These are phyloP conservation scores for Cynoglossus semilaevis DNA, from an alignment of 2,113 vertebrate genomes.

Conservation along the genomic window DNA sequence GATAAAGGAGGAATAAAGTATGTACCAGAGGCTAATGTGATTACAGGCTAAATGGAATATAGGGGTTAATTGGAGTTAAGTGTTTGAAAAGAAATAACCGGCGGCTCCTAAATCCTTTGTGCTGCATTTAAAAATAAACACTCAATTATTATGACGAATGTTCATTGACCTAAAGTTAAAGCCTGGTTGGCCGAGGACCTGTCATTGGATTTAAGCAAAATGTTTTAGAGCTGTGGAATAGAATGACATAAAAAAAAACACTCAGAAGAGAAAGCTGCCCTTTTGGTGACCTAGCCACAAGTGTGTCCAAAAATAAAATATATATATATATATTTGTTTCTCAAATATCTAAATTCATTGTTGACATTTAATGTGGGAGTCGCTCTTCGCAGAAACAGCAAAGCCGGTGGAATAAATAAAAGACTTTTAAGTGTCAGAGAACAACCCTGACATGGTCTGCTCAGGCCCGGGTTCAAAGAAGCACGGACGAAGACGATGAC, in stretches of 20 bases:
- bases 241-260: conserved; percentile 20
- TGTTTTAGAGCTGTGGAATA: conserved; percentile 12
- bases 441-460: conserved; percentile 24
- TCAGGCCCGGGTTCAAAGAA: neutral
- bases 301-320: too few relatives aligned
- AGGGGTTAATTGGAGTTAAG: conserved; percentile 74
- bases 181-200: conserved; percentile 30
- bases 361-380: too few relatives aligned
- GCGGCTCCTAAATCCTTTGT: conserved; percentile 31
- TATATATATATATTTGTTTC: too few relatives aligned
- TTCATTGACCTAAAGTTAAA: conserved; percentile 61
- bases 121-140: conserved; percentile 61
- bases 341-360: too few relatives aligned
- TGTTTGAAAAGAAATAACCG: conserved; percentile 46
- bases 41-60: conserved; percentile 65
- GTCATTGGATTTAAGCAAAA: conserved; percentile 48
- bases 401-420: too few relatives aligned
- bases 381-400: too few relatives aligned
- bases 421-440: neutral
- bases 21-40: conserved; percentile 72
- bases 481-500: neutral
- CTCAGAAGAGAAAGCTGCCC: neutral
- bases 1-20: conserved; percentile 55
- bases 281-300: neutral
- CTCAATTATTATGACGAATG: conserved; percentile 32